Evolutionary conservation across 2,797 vertebrate genomes (phyloP).

Genomic region (Apodemus agrarius): DNA sequence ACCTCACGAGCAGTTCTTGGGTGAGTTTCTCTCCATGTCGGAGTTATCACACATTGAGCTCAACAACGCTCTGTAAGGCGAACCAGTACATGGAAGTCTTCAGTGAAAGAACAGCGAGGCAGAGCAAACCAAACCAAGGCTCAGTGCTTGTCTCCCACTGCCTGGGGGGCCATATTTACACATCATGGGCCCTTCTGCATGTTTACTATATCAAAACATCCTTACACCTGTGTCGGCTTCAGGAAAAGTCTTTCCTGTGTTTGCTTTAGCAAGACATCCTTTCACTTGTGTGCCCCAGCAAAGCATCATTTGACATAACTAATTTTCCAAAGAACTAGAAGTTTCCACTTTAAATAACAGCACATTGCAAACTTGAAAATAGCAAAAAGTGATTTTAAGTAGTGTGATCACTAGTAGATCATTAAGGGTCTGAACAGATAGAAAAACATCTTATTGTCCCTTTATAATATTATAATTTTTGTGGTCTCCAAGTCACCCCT

Average conservation of each 20-base stretch:
- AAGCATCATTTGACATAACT: background rate
- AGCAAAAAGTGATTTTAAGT: background rate
- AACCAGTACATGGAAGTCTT: background rate
- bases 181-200: background rate
- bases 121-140: background rate
- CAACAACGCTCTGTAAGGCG: background rate
- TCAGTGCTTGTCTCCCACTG: background rate
- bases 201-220: background rate
- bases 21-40: background rate
- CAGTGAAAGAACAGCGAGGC: background rate
- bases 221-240: background rate
- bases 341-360: background rate
- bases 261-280: background rate
- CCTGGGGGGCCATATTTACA: background rate
- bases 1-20: background rate
- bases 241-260: background rate
- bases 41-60: background rate
- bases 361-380: background rate
- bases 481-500: background rate
- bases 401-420: background rate
- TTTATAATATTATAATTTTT: background rate
- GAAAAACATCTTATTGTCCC: background rate
- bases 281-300: background rate
- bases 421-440: background rate
- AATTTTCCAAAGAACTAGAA: background rate